Conservation (phyloP, 1,140 invertebrate genomes). For the Triops cancriformis region DNA sequence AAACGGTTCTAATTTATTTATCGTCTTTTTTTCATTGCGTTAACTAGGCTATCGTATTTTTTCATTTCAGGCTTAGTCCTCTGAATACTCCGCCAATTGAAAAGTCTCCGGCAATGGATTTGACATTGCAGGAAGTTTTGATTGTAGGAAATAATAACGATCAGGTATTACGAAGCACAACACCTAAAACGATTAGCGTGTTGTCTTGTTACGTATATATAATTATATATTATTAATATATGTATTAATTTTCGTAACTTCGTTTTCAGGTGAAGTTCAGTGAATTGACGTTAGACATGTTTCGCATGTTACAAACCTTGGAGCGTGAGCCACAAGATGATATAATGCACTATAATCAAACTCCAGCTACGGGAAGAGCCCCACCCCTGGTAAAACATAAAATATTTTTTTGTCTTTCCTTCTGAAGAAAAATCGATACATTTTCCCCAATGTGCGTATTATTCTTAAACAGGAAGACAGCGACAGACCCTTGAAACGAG, state of each 20-base stretch:
- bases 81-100: conserved; percentile 57
- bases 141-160: conserved; percentile 89
- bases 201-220: conserved; percentile 23
- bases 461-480: conserved; percentile 53
- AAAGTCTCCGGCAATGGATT: conserved; percentile 55
- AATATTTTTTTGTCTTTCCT: background rate
- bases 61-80: conserved; percentile 57
- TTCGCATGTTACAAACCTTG: conserved; percentile 88
- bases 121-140: conserved; percentile 85
- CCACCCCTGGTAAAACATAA: conserved; percentile 23
- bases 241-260: background rate
- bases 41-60: too few relatives aligned
- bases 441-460: conserved; percentile 10
- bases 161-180: conserved; percentile 49
- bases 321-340: conserved; percentile 85
- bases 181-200: background rate
- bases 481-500: conserved; percentile 54
- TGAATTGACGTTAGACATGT: conserved; percentile 97
- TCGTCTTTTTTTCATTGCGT: too few relatives aligned
- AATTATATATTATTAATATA: too few relatives aligned
- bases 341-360: conserved; percentile 50
- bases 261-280: conserved; percentile 78
- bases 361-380: conserved; percentile 14
- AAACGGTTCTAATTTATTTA: conserved; percentile 16
- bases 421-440: background rate